Base-by-base conservation (phyloP, 2,888 invertebrate species). In the Scaptomyza tumidula region DNA sequence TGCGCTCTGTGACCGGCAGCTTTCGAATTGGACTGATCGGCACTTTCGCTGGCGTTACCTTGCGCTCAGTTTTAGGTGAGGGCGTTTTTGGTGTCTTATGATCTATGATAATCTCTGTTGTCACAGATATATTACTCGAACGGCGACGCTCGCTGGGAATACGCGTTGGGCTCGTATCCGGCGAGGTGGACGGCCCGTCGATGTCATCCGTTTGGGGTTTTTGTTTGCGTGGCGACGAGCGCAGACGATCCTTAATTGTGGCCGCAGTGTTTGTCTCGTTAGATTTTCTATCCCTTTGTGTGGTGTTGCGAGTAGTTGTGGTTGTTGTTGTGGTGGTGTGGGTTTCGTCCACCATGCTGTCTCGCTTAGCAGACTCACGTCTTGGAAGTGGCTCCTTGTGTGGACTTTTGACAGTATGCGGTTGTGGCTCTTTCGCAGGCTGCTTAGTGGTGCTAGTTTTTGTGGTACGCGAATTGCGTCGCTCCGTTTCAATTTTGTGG, bases 1-100 rank as follows among this genome's bases (percentile, higher is more conserved):
- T 92, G 29, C 92, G 88, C 60, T 91, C 92, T 2, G 90, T 89
- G 7, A 94, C 93, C 0, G 91, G 89, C 41, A 88, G 29, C 57
- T 90, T 92, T 6, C 90, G 87, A 2, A 69, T 59, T 39, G 88
- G 76, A 62, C 76, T 80, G 14, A 74, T 62, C 9, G 29, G 27
- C 1, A 19, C 31, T 10, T 60, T 53, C 0, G 41, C 6, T 16
- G 71, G 41, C 61, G 56, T 33, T 29, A 33, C 5, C 43, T 73
- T 46, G 11, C 74, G 66, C 16, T 72, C 69, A 10, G 77, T 53
- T 53, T 74, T 55, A 10, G 84, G 81, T 0, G 84, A 80, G n/a
- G 80, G 79, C 1, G 82, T 78, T 45, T 90, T 88, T 1, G 89
- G 79, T 2, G 84, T 75, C n/a, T 82, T 73, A 31, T 91, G 91